These are phyloP conservation scores for Ceuthmochares aereus DNA, from an alignment of 2,113 vertebrate species.

Conservation along the genomic window DNA sequence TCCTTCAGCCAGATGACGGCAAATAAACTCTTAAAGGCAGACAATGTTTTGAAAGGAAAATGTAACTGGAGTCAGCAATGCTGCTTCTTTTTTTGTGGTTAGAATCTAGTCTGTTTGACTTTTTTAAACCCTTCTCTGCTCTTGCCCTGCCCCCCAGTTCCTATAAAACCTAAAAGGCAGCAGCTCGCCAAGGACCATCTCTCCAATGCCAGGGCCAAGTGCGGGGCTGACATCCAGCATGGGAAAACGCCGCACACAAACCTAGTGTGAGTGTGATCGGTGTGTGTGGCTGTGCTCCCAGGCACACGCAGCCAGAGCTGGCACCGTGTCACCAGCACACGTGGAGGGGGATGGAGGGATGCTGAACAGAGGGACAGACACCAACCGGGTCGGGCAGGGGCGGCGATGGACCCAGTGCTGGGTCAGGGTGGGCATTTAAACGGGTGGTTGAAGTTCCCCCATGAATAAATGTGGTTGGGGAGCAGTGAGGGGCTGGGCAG, in stretches of 20 bases:
- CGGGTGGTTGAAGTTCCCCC: neutral
- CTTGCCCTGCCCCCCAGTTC: neutral
- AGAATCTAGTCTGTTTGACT: neutral
- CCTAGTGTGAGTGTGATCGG: neutral
- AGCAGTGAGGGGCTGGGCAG: neutral
- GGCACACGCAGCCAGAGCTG: accelerated
- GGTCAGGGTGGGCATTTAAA: accelerated
- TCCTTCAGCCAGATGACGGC: neutral
- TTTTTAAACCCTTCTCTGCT: neutral
- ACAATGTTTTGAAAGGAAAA: neutral
- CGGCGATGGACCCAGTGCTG: neutral
- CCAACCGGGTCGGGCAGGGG: neutral
- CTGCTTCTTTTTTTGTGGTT: neutral
- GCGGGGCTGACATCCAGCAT: neutral
- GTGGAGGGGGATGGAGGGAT: accelerated
- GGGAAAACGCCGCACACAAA: neutral
- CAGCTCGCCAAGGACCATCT: neutral
- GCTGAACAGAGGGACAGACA: neutral
- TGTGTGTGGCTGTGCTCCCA: accelerated
- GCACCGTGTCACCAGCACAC: neutral
- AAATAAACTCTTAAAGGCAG: neutral
- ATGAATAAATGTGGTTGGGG: accelerated
- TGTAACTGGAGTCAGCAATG: neutral
- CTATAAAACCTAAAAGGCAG: neutral
- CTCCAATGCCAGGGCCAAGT: neutral